Evolutionary conservation across 2,113 vertebrate species (phyloP).

Genomic region (Ginglymostoma cirratum): DNA sequence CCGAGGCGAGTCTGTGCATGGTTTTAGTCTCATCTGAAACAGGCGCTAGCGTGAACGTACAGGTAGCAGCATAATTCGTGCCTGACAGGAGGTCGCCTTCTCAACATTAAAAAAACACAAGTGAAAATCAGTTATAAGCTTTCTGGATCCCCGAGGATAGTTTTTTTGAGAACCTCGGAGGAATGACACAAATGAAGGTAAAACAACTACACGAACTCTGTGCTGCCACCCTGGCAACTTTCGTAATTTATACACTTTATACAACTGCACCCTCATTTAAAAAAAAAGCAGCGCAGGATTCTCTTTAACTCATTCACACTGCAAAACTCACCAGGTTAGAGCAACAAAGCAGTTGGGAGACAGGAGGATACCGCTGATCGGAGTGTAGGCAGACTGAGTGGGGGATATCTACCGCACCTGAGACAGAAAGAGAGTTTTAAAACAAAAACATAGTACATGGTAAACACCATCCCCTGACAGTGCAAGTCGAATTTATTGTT

Average conservation of each 20-base stretch:
- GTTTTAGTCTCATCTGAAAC: background rate
- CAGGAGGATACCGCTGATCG: too few species aligned
- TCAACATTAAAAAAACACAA: background rate
- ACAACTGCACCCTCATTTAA: too few species aligned
- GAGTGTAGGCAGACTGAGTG: too few species aligned
- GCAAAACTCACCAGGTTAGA: background rate
- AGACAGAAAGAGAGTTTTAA: background rate
- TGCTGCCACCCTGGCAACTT: too few species aligned
- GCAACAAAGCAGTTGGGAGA: background rate
- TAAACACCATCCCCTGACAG: too few species aligned
- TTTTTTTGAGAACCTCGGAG: background rate
- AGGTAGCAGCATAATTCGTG: background rate
- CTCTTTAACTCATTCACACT: background rate
- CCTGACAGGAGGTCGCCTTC: background rate
- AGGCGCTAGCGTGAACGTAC: background rate
- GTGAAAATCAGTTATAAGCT: background rate
- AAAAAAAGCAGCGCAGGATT: too few species aligned
- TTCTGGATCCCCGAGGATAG: background rate
- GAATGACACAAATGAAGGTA: background rate
- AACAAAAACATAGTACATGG: background rate
- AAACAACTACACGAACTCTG: too few species aligned
- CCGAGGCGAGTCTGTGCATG: background rate
- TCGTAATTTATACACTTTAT: too few species aligned
- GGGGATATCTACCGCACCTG: too few species aligned
- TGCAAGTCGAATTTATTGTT: background rate